Conservation (phyloP, 2,113 vertebrate species). For the Oryctolagus cuniculus region DNA sequence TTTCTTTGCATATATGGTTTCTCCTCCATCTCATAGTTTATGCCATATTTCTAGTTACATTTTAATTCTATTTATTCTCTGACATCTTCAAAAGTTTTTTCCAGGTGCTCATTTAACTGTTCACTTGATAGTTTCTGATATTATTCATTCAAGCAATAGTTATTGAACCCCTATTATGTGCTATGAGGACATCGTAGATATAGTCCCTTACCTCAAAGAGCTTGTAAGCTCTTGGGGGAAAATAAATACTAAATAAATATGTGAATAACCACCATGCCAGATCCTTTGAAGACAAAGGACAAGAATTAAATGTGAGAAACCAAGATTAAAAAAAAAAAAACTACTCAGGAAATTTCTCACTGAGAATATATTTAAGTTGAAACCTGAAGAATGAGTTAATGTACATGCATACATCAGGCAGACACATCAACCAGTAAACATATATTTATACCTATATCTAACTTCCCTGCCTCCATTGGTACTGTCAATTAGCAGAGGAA, state of each 20-base stretch:
- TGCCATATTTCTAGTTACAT: background rate
- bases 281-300: background rate
- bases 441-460: background rate
- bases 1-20: accelerated
- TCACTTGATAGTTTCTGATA: background rate
- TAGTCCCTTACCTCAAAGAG: background rate
- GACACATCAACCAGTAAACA: accelerated
- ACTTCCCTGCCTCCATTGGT: background rate
- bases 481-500: conserved; percentile 50
- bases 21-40: background rate
- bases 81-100: background rate
- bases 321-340: background rate
- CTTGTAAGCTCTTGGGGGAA: too few relatives aligned
- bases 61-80: background rate
- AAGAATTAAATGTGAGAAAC: background rate
- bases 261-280: too few relatives aligned
- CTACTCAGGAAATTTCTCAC: background rate
- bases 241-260: background rate
- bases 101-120: background rate
- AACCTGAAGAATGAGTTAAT: background rate
- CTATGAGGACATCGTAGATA: background rate
- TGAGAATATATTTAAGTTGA: background rate
- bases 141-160: background rate
- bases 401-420: accelerated
- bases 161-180: background rate